Conservation (phyloP, 1,140 invertebrate genomes). For the Penaeus chinensis region DNA sequence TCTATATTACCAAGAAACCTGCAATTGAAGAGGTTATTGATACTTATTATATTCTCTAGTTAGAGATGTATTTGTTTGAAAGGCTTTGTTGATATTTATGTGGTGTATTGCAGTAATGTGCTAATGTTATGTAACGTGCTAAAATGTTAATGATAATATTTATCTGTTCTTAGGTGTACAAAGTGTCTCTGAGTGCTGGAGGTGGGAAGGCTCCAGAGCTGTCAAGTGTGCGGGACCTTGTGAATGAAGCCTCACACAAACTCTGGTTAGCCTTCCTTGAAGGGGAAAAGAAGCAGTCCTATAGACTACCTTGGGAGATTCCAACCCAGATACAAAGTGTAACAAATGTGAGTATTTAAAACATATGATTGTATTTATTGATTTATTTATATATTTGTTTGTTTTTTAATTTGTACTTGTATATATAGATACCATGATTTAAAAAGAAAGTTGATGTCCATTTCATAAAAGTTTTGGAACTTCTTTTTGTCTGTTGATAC, state of each 20-base stretch:
- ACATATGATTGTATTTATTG: too few relatives aligned
- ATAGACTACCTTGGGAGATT: constrained; percentile 81
- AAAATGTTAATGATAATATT: constrained; percentile 39
- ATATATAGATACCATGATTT: too few relatives aligned
- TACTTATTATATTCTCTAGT: too few relatives aligned
- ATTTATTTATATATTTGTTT: too few relatives aligned
- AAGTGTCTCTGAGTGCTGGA: constrained; percentile 81
- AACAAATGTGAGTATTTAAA: constrained; percentile 69
- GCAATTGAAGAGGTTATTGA: constrained; percentile 83
- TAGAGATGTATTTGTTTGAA: neutral
- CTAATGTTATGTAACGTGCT: neutral
- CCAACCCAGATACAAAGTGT: constrained; percentile 93
- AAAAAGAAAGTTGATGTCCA: too few relatives aligned
- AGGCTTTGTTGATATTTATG: neutral
- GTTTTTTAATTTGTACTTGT: too few relatives aligned
- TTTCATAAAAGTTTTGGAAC: too few relatives aligned
- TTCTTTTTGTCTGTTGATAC: too few relatives aligned
- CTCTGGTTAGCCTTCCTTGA: constrained; percentile 94
- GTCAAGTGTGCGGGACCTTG: constrained; percentile 79
- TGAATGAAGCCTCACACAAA: constrained; percentile 86
- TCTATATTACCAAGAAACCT: constrained; percentile 96
- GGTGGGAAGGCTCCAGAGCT: constrained; percentile 85
- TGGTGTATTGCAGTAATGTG: too few relatives aligned
- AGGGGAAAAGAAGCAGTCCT: constrained; percentile 79
- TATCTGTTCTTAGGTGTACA: constrained; percentile 78